These are phyloP conservation scores for Bovichtus variegatus DNA, from an alignment of 2,797 vertebrate genomes.

Conservation along the genomic window DNA sequence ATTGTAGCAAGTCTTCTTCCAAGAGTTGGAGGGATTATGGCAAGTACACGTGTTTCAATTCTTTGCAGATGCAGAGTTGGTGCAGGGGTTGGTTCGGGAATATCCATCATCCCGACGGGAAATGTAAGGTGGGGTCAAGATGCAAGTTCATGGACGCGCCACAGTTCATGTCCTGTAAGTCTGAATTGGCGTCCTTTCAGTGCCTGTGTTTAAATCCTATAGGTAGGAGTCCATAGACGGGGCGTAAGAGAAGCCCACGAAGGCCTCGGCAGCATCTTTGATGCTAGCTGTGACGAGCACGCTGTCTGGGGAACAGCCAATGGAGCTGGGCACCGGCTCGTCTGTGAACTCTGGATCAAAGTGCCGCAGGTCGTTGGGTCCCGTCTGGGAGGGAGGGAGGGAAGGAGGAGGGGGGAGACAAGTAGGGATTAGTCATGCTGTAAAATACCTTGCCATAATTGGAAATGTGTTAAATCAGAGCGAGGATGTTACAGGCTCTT, in stretches of 20 bases:
- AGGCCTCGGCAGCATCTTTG: conserved; percentile 95
- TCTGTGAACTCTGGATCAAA: conserved; percentile 99
- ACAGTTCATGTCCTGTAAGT: conserved; percentile 62
- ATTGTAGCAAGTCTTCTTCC: conserved; percentile 44
- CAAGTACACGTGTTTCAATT: conserved; percentile 47
- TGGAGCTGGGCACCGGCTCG: conserved; percentile 96
- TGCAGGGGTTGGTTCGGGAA: conserved; percentile 42
- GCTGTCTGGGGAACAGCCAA: conserved; percentile 96
- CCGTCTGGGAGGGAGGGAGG: conserved; percentile 84
- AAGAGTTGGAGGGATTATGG: conserved; percentile 42
- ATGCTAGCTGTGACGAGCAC: conserved; percentile 94
- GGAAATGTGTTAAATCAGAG: conserved; percentile 33
- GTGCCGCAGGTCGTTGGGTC: conserved; percentile 95
- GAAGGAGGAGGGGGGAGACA: not conserved
- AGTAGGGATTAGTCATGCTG: conserved; percentile 46
- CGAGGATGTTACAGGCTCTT: conserved; percentile 5
- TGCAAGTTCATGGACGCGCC: conserved; percentile 67
- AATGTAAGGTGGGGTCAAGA: conserved; percentile 64
- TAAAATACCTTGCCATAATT: conserved; percentile 37
- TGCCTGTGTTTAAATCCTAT: conserved; percentile 75
- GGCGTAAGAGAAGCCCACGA: conserved; percentile 95
- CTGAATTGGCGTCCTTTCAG: conserved; percentile 46
- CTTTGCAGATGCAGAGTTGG: conserved; percentile 50
- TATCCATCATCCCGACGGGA: conserved; percentile 57
- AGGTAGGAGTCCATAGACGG: conserved; percentile 93